Percentiles rank a stretch among this genome's conserved stretches.
These are phyloP conservation scores for Caenorhabditis briggsae DNA, from an alignment of 1,140 invertebrate genomes.

Conservation along the genomic window DNA sequence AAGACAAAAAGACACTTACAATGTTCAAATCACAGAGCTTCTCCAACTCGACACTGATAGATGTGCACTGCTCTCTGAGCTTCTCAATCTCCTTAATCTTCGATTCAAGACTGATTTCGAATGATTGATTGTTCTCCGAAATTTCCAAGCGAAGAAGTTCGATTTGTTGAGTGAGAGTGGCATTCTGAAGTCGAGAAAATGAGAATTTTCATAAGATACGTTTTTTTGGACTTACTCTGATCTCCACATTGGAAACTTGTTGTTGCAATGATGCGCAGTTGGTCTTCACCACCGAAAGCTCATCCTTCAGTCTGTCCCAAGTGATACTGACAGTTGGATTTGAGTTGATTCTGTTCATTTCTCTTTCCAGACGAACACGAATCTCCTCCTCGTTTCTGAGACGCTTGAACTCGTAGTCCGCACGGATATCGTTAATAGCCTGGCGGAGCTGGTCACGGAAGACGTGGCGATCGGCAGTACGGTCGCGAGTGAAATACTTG, in stretches of 20 bases:
- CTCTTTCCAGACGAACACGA: constrained; percentile 29
- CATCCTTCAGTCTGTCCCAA: constrained; percentile 11
- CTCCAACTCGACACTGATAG: constrained; percentile 24
- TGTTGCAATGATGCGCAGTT: background rate
- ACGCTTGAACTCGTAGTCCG: background rate
- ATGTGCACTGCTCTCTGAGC: constrained; percentile 20
- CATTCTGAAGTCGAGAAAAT: background rate
- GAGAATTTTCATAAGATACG: too few species aligned
- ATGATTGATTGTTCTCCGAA: background rate
- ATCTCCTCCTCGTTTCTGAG: constrained; percentile 32
- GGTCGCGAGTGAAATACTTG: constrained; percentile 23
- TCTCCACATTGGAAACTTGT: constrained; percentile 18
- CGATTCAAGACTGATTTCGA: background rate
- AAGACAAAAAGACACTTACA: background rate
- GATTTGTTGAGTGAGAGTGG: constrained; percentile 15
- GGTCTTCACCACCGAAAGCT: background rate
- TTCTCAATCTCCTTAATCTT: constrained; percentile 37
- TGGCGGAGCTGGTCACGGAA: constrained; percentile 30
- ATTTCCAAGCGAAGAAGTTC: constrained; percentile 11
- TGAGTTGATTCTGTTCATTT: background rate
- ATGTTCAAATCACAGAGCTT: constrained; percentile 29
- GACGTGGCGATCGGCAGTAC: constrained; percentile 36
- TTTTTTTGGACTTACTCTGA: background rate
- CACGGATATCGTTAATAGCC: constrained; percentile 14
- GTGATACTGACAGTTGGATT: background rate